phyloP scores from a whole-genome alignment of 2,888 invertebrate genomes.

The Cephus pulcher region DNA sequence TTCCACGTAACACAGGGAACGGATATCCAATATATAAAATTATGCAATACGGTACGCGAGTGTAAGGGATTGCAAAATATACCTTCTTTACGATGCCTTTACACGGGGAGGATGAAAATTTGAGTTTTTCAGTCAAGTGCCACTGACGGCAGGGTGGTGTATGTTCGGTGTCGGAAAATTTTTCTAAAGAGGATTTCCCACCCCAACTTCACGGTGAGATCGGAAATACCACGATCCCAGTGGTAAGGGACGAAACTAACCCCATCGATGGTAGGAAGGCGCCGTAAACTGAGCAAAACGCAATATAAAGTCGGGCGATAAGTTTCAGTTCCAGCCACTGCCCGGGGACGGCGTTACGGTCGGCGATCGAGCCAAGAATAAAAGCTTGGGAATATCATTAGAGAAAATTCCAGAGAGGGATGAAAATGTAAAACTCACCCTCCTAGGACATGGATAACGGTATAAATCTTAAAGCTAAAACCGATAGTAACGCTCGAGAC shows the following conservation, averaged over 20 bases:
- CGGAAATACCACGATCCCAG: neutral
- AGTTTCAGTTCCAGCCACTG: neutral
- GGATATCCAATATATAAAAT: too few relatives aligned
- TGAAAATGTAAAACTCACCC: neutral
- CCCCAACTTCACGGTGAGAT: neutral
- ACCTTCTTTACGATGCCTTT: too few relatives aligned
- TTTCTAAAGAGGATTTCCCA: too few relatives aligned
- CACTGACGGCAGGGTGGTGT: neutral
- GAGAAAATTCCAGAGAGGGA: neutral
- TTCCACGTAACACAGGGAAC: too few relatives aligned
- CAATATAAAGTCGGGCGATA: neutral
- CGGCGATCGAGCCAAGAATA: neutral
- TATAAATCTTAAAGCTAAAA: slow-evolving; percentile 34
- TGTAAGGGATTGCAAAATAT: neutral
- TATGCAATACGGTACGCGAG: too few relatives aligned
- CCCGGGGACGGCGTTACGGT: neutral
- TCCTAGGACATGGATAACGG: slow-evolving; percentile 6
- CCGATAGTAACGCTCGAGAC: slow-evolving; percentile 4
- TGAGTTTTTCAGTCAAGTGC: neutral
- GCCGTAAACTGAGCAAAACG: neutral
- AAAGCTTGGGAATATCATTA: neutral
- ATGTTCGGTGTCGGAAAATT: too few relatives aligned
- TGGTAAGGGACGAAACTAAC: neutral
- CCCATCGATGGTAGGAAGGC: neutral
- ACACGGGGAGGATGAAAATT: neutral